Evolutionary conservation across 2,888 invertebrate species (phyloP).

Genomic region (Parthenolecanium corni): DNA sequence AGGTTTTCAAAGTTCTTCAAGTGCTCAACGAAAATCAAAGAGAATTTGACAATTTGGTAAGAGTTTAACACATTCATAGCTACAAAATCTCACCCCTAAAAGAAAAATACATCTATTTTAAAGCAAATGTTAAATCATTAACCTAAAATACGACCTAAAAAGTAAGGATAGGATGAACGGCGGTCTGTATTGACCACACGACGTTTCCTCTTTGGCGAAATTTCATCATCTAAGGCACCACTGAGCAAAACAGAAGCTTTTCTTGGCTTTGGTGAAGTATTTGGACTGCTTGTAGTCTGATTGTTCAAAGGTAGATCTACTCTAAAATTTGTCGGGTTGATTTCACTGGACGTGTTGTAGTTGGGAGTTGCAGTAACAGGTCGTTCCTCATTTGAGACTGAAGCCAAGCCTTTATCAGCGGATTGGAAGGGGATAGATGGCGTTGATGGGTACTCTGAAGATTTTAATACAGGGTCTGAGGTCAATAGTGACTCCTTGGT

Average conservation of each 20-base stretch:
- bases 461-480: too few species aligned
- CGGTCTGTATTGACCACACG: constrained; percentile 42
- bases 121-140: constrained; percentile 33
- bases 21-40: too few species aligned
- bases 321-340: too few species aligned
- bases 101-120: not conserved
- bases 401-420: not conserved
- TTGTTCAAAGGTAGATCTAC: too few species aligned
- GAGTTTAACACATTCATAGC: too few species aligned
- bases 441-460: too few species aligned
- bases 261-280: constrained; percentile 3
- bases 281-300: not conserved
- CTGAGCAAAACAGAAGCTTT: constrained; percentile 19
- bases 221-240: constrained; percentile 31
- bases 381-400: not conserved
- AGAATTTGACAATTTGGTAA: too few species aligned
- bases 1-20: too few species aligned
- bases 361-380: not conserved
- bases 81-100: not conserved
- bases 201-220: constrained; percentile 42
- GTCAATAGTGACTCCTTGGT: not conserved
- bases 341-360: too few species aligned
- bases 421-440: too few species aligned
- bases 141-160: constrained; percentile 45
- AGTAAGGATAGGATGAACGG: constrained; percentile 45